Evolutionary conservation across 2,113 vertebrate species (phyloP), one percentile per base, ranked within the genome.

Genomic region (Chloropsis cyanopogon): DNA sequence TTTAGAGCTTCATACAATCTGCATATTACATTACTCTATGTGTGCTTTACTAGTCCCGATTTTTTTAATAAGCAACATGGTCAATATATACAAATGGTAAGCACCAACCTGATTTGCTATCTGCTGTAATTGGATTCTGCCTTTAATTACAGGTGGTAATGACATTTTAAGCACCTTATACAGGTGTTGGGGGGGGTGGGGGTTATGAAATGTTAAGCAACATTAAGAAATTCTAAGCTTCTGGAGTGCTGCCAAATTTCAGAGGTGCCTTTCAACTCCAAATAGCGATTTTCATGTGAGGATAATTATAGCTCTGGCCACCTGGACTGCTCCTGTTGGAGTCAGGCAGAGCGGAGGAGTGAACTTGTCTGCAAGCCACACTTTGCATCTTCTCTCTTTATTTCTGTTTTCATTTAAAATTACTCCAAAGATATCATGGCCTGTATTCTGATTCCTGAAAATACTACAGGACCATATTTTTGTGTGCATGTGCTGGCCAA

Each of bases 111-210:
- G 93, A 96, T 97, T 97, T 92, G 42, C 94, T 97, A 88, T 77
- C 95, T 91, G 60, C 50, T 18, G 65, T 97, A 97, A 98, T 97
- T 97, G 95, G 96, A 98, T 97, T 97, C 93, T 90, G 88, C 53
- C 44, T 97, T 95, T 97, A 98, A 98, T 98, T 98, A 97, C 96
- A 97, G 92, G 90, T 97, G 92, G 96, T 96, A 98, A 98, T 98
- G 97, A 92, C 93, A 97, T 98, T 98, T 98, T 98, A 98, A 98
- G 97, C 90, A 97, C 96, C 92, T 96, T 96, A 92, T 97, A 96
- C 94, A 98, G 97, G 97, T 98, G 96, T 80, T 97, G 49, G 83
- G 64, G 76, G 88, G 90, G 90, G 72, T 63, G 76, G 66, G 86
- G 28, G 65, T 87, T 95, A 95, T 96, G 93, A 96, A 90, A 95